Conservation (phyloP, 2,797 vertebrate species). For the Propithecus deckenii region DNA sequence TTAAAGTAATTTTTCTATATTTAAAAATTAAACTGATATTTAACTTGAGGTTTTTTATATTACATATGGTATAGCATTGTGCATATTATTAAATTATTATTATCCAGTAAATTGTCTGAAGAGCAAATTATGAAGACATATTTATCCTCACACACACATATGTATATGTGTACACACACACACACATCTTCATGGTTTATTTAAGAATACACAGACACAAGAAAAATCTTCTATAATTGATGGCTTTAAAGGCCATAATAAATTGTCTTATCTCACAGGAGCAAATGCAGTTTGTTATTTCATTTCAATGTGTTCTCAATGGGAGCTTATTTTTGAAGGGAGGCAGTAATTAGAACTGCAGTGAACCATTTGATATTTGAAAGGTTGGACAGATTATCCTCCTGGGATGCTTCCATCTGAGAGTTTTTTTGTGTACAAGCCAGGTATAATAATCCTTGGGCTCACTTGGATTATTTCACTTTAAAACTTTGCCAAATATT, state of each 20-base stretch:
- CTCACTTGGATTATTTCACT: conserved; percentile 7
- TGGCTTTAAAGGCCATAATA: conserved; percentile 42
- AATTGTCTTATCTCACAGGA: conserved; percentile 41
- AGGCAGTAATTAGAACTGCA: conserved; percentile 74
- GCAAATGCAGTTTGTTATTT: not conserved
- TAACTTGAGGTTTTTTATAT: not conserved
- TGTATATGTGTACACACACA: not conserved
- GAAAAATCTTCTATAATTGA: conserved; percentile 36
- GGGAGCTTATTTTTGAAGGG: conserved; percentile 66
- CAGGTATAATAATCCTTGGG: not conserved
- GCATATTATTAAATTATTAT: not conserved
- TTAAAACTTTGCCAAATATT: conserved; percentile 12
- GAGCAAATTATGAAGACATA: not conserved
- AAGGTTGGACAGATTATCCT: conserved; percentile 71
- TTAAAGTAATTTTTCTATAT: not conserved
- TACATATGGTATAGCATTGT: not conserved
- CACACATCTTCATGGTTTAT: not conserved
- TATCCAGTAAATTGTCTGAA: not conserved
- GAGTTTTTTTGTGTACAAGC: conserved; percentile 33
- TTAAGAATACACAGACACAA: not conserved
- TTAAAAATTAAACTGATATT: not conserved
- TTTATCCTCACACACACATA: not conserved
- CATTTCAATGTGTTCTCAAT: not conserved
- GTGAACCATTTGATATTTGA: conserved; percentile 69
- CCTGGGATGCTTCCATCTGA: conserved; percentile 52